A percentile compares a stretch with the other conserved stretches of the same genome.
phyloP scores from a whole-genome alignment of 2,888 invertebrate genomes.

The Timandra comae region DNA sequence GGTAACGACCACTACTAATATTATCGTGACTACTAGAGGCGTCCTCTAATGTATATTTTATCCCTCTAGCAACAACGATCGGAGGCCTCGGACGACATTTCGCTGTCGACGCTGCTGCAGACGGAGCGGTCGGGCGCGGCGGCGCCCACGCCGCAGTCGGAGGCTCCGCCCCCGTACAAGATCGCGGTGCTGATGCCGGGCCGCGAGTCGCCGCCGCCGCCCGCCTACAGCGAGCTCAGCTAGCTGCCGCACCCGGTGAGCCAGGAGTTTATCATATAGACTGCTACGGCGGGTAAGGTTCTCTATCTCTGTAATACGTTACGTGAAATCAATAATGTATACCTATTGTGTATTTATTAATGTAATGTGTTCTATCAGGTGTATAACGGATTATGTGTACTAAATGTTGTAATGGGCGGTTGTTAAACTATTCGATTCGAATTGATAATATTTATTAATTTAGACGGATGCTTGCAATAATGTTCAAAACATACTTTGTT shows the following conservation, averaged over 20 bases:
- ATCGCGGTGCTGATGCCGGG: constrained; percentile 85
- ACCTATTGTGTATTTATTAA: too few relatives aligned
- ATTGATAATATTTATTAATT: too few relatives aligned
- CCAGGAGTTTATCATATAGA: constrained; percentile 61
- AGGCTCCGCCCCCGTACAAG: constrained; percentile 88
- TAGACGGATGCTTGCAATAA: too few relatives aligned
- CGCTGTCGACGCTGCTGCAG: constrained; percentile 46
- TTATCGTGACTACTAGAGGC: background rate
- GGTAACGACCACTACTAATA: background rate
- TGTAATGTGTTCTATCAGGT: too few relatives aligned
- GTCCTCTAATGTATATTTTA: background rate
- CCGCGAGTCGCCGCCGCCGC: constrained; percentile 75
- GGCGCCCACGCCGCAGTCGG: constrained; percentile 25
- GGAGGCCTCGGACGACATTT: constrained; percentile 55
- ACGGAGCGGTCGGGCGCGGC: constrained; percentile 30
- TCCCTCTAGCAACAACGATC: constrained; percentile 29
- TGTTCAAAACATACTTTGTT: too few relatives aligned
- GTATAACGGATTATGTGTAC: too few relatives aligned
- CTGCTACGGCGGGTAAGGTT: constrained; percentile 27
- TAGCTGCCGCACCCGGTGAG: constrained; percentile 61
- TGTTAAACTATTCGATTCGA: too few relatives aligned
- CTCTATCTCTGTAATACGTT: too few relatives aligned
- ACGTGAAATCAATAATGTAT: too few relatives aligned
- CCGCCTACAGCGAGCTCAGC: constrained; percentile 85
- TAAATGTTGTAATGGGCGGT: too few relatives aligned